Percentiles rank a stretch among this genome's conserved stretches.
phyloP scores from a whole-genome alignment of 2,888 invertebrate species.

The Mythimna impura region DNA sequence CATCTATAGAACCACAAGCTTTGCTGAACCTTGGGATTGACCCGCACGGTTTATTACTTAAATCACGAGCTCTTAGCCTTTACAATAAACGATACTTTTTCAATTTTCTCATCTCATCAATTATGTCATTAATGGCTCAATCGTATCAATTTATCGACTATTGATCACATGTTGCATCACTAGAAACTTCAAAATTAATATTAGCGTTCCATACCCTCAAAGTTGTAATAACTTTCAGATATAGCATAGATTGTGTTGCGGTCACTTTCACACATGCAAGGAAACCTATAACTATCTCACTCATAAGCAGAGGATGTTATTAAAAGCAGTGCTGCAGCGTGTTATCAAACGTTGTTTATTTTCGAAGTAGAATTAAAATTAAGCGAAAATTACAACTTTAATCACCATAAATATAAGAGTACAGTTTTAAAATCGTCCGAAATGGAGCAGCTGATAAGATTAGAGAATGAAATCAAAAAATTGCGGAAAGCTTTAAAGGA shows the following conservation, averaged over 20 bases:
- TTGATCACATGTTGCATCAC: constrained; percentile 16
- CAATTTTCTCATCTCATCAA: too few species aligned
- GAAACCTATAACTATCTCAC: rapidly evolving
- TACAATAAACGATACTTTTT: too few species aligned
- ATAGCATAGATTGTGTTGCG: background rate
- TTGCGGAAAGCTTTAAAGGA: constrained; percentile 83
- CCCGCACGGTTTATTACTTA: too few species aligned
- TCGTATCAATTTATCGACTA: constrained; percentile 17
- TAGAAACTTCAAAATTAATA: constrained; percentile 39
- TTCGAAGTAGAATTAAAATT: background rate
- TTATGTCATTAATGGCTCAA: background rate
- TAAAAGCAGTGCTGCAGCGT: background rate
- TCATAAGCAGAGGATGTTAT: background rate
- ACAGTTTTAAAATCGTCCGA: constrained; percentile 6
- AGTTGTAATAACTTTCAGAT: rapidly evolving
- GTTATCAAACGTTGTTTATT: constrained; percentile 39
- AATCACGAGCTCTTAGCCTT: too few species aligned
- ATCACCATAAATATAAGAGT: background rate
- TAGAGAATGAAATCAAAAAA: constrained; percentile 87
- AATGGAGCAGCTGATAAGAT: constrained; percentile 76
- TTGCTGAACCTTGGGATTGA: too few species aligned
- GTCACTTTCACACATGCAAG: background rate
- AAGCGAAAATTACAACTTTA: constrained; percentile 14
- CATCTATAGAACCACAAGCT: too few species aligned
- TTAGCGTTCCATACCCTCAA: background rate